Evolutionary conservation across 2,797 vertebrate species (phyloP), one percentile per base, ranked within the genome.

Genomic region (Jordanella pulchra): DNA sequence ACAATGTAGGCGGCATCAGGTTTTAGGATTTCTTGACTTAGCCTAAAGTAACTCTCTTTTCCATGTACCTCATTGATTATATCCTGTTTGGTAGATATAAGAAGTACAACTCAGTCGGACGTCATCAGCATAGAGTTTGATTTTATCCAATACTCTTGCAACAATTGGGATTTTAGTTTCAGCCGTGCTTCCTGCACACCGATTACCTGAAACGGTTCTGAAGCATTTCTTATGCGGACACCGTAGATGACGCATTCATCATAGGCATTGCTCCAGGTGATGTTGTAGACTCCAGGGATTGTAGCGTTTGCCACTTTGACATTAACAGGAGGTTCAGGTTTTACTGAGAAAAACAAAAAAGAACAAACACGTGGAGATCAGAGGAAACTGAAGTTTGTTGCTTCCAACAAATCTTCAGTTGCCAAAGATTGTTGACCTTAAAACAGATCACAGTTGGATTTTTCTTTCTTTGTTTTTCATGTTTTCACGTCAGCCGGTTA

Each of bases 331-430:
- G 86, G 67, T 1, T 1, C 2, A 25, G 72, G 63, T 72, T 93
- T 94, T 44, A 94, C 94, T 95, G 81, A 61, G 42, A 78, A 80
- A 75, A 69, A n/a, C n/a, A n/a, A n/a, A n/a, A n/a, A n/a, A n/a
- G n/a, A 12, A 56, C 75, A 81, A 48, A 18, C 65, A 65, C 67
- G 35, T 1, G 21, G 44, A 70, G 28, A 7, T 28, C 23, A 61
- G 23, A 9, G 0, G 13, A 48, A 6, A 61, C 58, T n/a, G 73
- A 80, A 70, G 27, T 17, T 7, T 23, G 25, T 18, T 25, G 6
- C 23, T 30, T 60, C 25, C 45, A 63, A 28, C 47, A 70, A 65
- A 44, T 39, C 35, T 51, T 3, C 12, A 21, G 0, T 12, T 17
- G 10, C 3, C 35, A 27, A 14, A 51, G 30, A n/a, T 1, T 27